Base-by-base conservation (phyloP, 2,797 vertebrate genomes). In the Tolypeutes matacus region DNA sequence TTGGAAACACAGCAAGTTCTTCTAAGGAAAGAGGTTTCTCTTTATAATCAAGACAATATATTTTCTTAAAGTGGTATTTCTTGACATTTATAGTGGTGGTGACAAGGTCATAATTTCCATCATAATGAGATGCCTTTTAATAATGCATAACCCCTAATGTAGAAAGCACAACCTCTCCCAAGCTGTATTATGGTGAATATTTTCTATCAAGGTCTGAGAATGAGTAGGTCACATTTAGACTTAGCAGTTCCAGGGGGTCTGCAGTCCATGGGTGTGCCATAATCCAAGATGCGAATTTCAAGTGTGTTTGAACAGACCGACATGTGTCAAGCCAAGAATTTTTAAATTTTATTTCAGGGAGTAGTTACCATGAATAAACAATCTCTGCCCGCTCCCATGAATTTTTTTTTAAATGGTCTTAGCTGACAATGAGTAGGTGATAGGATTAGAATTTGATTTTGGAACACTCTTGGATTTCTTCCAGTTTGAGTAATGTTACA, bases 61-160 rank as follows among this genome's bases (percentile, higher is more conserved):
- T 97, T 98, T 96, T 97, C 97, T 98, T 97, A 97, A 98, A 98
- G 97, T 97, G 96, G 77, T 95, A 96, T 98, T 95, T 98, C 96
- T 97, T 97, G 97, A 98, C 97, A 98, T 98, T 98, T 98, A 97
- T 84, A 96, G 98, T 96, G 91, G 93, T 96, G 81, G 96, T 97
- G 97, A 98, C 98, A 98, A 98, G 97, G 98, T 98, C 97, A 96
- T 98, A 97, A 98, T 98, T 98, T 98, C 98, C 96, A 96, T 93
- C 5, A 29, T 97, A 98, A 97, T 97, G 94, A 96, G 95, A 72
- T 9, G 94, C 96, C 95, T 96, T 97, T 97, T 97, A 96, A 89
- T 92, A 95, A 97, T 97, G 96, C 87, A 96, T 91, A 56, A 80
- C 46, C 64, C 53, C 34, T 80, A n/a, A 78, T 62, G 70, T 27